Evolutionary conservation across 2,113 vertebrate genomes (phyloP), one percentile per base, ranked within the genome.

Genomic region (Lamprotornis superbus): DNA sequence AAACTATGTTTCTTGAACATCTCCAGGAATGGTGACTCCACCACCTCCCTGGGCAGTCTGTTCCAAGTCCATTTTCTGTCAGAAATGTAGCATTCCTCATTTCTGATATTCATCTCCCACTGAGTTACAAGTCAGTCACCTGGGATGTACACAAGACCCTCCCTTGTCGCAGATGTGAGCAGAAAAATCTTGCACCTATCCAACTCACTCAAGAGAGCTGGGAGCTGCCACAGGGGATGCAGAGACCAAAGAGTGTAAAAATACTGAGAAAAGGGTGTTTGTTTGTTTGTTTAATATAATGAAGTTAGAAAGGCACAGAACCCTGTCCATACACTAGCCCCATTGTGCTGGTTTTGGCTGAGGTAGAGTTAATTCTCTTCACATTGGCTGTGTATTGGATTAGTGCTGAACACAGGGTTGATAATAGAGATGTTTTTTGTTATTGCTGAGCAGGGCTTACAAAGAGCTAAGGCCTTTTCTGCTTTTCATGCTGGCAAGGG

Each of bases 401-500:
- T 59, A n/a, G 23, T 67, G 60, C 46, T 82, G 87, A 59, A 21
- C 37, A 24, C 33, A 20, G 31, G 44, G 31, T 3, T 73, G 68
- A 33, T 74, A 33, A 44, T 23, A 73, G 67, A 73, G 17, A 65
- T 44, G 42, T 15, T 73, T 52, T 74, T 59, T 65, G 52, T 74
- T 74, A 13, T 10, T 65, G 52, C 10, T 75, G 60, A 53, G 69
- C 24, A 39, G 69, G 11, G 15, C 9, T 82, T 12, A 21, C 61
- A n/a, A 2, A n/a, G 46, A 59, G 33, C 39, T 60, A 52, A 24
- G 77, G 60, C 69, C 16, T 67, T 82, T 60, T 3, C 53, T 89
- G 39, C 20, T 80, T 75, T 57, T 21, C 23, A 4, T 0, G 12
- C 59, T 28, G 15, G 22, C 0, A 1, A 60, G 12, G 13, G 25